A percentile compares a stretch with the other conserved stretches of the same genome.
phyloP scores from a whole-genome alignment of 2,888 invertebrate genomes.

The Sesia bembeciformis region DNA sequence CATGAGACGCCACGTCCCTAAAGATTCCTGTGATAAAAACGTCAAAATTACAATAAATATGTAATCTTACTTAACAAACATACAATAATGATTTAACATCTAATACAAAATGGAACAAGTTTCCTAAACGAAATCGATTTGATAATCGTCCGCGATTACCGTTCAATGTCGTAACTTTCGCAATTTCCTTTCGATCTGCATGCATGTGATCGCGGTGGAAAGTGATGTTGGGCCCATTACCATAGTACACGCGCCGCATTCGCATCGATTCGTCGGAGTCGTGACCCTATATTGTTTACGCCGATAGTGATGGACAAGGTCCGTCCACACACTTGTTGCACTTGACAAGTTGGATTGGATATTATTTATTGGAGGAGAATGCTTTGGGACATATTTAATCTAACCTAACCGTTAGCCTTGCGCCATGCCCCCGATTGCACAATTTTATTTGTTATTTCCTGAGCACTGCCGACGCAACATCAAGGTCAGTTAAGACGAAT shows the following conservation, averaged over 20 bases:
- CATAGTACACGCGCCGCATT: slow-evolving; percentile 10
- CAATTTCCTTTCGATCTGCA: slow-evolving; percentile 15
- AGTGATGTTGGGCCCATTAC: slow-evolving; percentile 4
- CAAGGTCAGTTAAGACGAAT: slow-evolving; percentile 26
- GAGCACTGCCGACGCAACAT: slow-evolving; percentile 11
- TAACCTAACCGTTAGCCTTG: not conserved
- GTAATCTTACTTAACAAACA: no score
- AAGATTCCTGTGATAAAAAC: no score
- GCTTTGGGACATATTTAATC: no score
- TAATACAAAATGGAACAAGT: not conserved
- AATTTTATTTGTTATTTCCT: slow-evolving; percentile 19
- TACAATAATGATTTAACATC: not conserved
- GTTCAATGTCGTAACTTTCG: slow-evolving; percentile 21
- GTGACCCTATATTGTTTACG: slow-evolving; percentile 15
- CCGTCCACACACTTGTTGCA: no score
- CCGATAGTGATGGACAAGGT: not conserved
- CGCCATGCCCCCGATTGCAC: slow-evolving; percentile 19
- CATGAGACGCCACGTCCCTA: no score
- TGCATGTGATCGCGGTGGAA: slow-evolving; percentile 5
- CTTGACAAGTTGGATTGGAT: no score
- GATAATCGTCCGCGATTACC: slow-evolving; percentile 3
- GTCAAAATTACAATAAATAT: no score
- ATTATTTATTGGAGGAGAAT: no score
- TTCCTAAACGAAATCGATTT: slow-evolving; percentile 5
- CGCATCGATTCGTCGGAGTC: slow-evolving; percentile 28